phyloP scores from a whole-genome alignment of 2,888 invertebrate species.

The Papilio protenor region DNA sequence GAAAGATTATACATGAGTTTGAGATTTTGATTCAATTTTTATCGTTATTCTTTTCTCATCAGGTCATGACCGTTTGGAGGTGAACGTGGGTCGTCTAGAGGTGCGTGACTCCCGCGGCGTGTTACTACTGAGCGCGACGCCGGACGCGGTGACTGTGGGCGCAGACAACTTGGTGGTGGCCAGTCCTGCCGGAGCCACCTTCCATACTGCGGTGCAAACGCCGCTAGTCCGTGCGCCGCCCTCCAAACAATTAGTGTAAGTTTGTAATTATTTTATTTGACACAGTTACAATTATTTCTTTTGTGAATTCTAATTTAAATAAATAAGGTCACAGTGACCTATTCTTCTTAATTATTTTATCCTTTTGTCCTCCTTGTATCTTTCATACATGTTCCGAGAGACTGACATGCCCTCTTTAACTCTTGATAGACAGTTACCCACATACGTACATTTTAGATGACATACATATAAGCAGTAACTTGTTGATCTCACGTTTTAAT shows the following conservation, averaged over 20 bases:
- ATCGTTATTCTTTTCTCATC: slow-evolving; percentile 42
- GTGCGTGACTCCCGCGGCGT: slow-evolving; percentile 91
- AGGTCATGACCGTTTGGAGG: slow-evolving; percentile 94
- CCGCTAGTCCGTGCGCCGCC: slow-evolving; percentile 93
- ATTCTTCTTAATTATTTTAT: slow-evolving; percentile 2
- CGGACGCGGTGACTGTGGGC: slow-evolving; percentile 91
- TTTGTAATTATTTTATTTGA: slow-evolving; percentile 49
- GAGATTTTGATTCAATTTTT: not conserved
- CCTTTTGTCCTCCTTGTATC: not conserved
- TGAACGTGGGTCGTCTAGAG: slow-evolving; percentile 90
- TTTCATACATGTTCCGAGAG: not conserved
- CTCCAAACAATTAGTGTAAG: slow-evolving; percentile 92
- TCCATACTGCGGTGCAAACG: slow-evolving; percentile 94
- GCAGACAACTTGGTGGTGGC: slow-evolving; percentile 91
- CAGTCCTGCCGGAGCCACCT: slow-evolving; percentile 93
- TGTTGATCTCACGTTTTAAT: too few relatives aligned
- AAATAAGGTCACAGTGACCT: too few relatives aligned
- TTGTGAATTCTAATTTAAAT: not conserved
- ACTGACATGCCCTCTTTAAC: not conserved
- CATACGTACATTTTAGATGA: too few relatives aligned
- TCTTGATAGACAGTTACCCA: too few relatives aligned
- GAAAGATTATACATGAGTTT: too few relatives aligned
- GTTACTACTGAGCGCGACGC: slow-evolving; percentile 91
- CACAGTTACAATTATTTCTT: not conserved
- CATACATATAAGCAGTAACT: too few relatives aligned